A percentile compares a stretch with the other conserved stretches of the same genome.
Conservation (phyloP, 2,113 vertebrate genomes). For the Syngnathoides biaculeatus region DNA sequence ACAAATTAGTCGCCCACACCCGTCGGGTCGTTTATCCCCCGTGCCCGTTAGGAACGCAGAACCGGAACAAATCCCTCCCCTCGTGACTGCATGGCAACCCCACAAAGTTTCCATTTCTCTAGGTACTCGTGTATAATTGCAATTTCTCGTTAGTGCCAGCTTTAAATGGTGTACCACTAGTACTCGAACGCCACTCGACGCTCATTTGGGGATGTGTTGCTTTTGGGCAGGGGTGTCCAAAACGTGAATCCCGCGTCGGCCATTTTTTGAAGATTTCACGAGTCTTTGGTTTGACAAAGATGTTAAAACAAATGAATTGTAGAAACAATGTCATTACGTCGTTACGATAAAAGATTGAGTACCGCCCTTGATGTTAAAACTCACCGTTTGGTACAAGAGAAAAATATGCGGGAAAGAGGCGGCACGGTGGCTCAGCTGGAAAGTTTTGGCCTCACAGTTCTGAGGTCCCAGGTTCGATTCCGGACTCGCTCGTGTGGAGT, state of each 20-base stretch:
- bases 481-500: no score
- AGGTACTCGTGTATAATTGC: slow-evolving; percentile 18
- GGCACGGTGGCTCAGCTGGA: no score
- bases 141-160: slow-evolving; percentile 48
- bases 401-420: no score
- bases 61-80: not conserved
- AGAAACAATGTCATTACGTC: no score
- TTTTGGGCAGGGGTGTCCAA: slow-evolving; percentile 6
- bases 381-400: no score
- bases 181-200: slow-evolving; percentile 42
- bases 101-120: slow-evolving; percentile 21
- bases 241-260: not conserved
- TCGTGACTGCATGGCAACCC: slow-evolving; percentile 57
- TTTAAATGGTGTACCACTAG: slow-evolving; percentile 66
- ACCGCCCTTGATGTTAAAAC: no score
- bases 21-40: slow-evolving; percentile 14
- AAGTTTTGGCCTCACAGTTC: no score
- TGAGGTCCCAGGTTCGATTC: no score
- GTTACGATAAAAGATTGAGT: no score
- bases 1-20: slow-evolving; percentile 10
- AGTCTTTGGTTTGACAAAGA: no score
- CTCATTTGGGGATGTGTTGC: slow-evolving; percentile 32
- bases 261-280: not conserved
- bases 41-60: slow-evolving; percentile 20
- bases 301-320: no score